Evolutionary conservation across 2,113 vertebrate genomes (phyloP).

Genomic region (Urocitellus parryii): DNA sequence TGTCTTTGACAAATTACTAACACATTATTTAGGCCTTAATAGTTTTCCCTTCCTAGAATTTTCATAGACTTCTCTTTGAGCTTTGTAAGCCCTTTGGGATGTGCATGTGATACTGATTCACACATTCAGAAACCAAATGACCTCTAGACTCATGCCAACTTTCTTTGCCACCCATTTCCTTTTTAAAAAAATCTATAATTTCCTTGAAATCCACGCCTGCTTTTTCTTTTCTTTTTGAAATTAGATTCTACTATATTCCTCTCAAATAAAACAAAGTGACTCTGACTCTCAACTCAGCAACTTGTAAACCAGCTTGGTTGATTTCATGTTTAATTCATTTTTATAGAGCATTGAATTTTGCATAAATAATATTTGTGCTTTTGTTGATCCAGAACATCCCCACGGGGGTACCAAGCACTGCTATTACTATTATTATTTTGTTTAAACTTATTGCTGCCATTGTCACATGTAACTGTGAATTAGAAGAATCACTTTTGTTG

Average conservation of each 20-base stretch:
- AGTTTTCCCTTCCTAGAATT: conserved; percentile 77
- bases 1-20: conserved; percentile 79
- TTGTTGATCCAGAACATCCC: conserved; percentile 58
- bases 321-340: conserved; percentile 82
- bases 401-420: conserved; percentile 43
- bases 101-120: conserved; percentile 64
- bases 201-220: background rate
- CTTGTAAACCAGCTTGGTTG: conserved; percentile 70
- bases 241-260: background rate
- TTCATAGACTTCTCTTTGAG: conserved; percentile 71
- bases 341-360: conserved; percentile 69
- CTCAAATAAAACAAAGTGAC: background rate
- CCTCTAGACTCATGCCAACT: conserved; percentile 39
- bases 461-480: conserved; percentile 76
- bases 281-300: conserved; percentile 69
- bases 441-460: conserved; percentile 28
- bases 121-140: conserved; percentile 50
- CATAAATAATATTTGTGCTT: conserved; percentile 79
- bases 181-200: background rate
- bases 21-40: conserved; percentile 76
- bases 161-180: background rate
- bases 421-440: conserved; percentile 61
- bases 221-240: conserved; percentile 15
- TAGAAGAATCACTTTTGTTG: conserved; percentile 73
- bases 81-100: conserved; percentile 59